Conservation (phyloP, 2,888 invertebrate species). For the Tenthredo mesomela region DNA sequence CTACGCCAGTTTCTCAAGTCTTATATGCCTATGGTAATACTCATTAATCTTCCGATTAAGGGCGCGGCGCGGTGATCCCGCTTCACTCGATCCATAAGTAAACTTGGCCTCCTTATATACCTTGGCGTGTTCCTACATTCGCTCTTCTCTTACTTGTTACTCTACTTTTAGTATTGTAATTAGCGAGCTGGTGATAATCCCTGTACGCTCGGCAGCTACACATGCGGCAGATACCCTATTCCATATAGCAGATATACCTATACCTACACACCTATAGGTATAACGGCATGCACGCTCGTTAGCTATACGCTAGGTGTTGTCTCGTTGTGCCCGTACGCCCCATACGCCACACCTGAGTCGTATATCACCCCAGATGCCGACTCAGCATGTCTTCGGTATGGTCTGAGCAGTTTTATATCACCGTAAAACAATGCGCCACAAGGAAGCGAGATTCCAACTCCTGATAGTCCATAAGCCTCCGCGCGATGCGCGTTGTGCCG, state of each 20-base stretch:
- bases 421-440: slow-evolving; percentile 48
- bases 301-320: slow-evolving; percentile 36
- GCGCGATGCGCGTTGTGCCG: not conserved
- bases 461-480: not conserved
- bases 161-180: slow-evolving; percentile 45
- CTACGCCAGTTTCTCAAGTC: slow-evolving; percentile 31
- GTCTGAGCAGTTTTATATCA: slow-evolving; percentile 34
- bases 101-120: slow-evolving; percentile 48
- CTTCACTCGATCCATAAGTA: not conserved
- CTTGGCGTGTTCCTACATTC: not conserved
- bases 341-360: slow-evolving; percentile 34
- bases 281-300: slow-evolving; percentile 46
- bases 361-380: slow-evolving; percentile 44
- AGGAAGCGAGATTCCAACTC: slow-evolving; percentile 41
- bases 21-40: not conserved
- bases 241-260: not conserved
- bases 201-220: not conserved
- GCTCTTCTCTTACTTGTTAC: slow-evolving; percentile 15
- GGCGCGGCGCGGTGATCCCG: slow-evolving; percentile 37
- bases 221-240: not conserved
- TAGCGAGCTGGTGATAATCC: slow-evolving; percentile 43
- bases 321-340: not conserved
- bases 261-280: not conserved
- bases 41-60: slow-evolving; percentile 47
- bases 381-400: slow-evolving; percentile 15